Conservation (phyloP, 1,140 invertebrate species). For the Pogonomyrmex barbatus region DNA sequence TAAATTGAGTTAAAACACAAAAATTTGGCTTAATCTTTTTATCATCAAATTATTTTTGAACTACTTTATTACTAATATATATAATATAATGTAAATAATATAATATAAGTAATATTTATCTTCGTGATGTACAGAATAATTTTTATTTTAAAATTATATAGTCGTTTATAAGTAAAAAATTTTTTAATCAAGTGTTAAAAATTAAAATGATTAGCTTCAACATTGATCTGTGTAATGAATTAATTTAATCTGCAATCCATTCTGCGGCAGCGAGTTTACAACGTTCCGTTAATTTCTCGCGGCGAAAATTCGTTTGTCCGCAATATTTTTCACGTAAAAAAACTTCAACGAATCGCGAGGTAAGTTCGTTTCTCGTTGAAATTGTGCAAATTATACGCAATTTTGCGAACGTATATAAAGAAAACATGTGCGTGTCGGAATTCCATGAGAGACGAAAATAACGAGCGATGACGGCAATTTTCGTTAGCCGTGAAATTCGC, state of each 20-base stretch:
- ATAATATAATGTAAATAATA: neutral
- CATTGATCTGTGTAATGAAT: neutral
- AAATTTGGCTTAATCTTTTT: neutral
- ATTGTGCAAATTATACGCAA: conserved; percentile 31
- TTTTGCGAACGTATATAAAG: neutral
- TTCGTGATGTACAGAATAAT: neutral
- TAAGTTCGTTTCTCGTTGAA: conserved; percentile 38
- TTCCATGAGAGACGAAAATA: conserved; percentile 19
- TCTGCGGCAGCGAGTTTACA: conserved; percentile 6
- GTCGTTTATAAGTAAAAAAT: neutral
- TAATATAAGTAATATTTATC: neutral
- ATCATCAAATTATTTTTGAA: neutral
- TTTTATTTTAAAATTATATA: neutral
- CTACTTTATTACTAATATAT: neutral
- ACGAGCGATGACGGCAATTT: conserved; percentile 7
- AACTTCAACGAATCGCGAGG: neutral
- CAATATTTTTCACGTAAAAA: conserved; percentile 10
- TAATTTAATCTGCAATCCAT: conserved; percentile 9
- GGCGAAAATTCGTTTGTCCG: conserved; percentile 2
- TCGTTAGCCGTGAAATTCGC: conserved; percentile 13
- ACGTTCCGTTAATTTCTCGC: conserved; percentile 26
- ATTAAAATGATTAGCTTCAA: neutral
- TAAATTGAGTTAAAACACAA: neutral
- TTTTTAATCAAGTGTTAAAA: neutral
- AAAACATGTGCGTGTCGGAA: neutral